Evolutionary conservation across 2,113 vertebrate species (phyloP).

Genomic region (Megatriorchis doriae): DNA sequence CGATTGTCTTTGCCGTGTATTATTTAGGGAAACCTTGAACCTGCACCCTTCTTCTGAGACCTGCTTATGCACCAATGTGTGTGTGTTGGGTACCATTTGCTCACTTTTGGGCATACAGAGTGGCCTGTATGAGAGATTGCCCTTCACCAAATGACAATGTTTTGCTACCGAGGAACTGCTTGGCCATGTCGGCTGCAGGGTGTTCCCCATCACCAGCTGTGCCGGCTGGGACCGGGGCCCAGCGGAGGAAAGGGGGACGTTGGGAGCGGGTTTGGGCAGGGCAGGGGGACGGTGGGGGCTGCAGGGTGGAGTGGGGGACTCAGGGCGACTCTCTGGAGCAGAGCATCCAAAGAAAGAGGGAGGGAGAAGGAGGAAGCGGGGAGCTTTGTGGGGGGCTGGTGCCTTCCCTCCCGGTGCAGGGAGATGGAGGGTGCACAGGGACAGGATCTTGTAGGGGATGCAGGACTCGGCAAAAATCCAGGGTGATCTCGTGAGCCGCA

Average conservation of each 20-base stretch:
- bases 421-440: neutral
- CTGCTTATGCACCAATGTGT: accelerated
- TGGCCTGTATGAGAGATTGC: neutral
- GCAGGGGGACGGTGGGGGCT: accelerated
- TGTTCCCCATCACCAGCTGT: neutral
- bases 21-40: neutral
- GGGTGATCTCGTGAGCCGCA: neutral
- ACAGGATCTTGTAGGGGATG: neutral
- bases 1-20: neutral
- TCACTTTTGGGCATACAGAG: neutral
- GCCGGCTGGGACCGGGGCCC: accelerated
- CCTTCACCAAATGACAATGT: neutral
- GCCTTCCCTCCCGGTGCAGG: neutral
- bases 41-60: neutral
- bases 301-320: neutral
- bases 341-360: neutral
- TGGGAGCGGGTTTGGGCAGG: neutral
- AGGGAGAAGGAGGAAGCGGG: neutral
- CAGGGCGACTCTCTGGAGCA: accelerated
- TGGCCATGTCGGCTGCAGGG: neutral
- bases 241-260: neutral
- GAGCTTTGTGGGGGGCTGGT: neutral
- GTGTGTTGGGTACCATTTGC: neutral
- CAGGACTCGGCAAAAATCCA: neutral
- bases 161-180: neutral